A percentile compares a stretch with the other conserved stretches of the same genome.
phyloP scores from a whole-genome alignment of 2,113 vertebrate species.

The Tupaia tana region DNA sequence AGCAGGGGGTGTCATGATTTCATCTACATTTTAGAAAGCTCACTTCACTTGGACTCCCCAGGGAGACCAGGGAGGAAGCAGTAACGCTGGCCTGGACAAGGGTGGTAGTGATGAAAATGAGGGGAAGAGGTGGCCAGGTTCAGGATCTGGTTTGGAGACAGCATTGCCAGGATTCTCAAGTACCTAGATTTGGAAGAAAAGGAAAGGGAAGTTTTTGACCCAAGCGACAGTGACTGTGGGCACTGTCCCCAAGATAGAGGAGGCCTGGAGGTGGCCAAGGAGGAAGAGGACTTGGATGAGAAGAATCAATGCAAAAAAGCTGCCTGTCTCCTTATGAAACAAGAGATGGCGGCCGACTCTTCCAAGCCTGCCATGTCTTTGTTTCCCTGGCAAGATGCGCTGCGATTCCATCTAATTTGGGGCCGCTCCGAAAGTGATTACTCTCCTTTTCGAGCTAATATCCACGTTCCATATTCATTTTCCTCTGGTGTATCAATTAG shows the following conservation, averaged over 20 bases:
- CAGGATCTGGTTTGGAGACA: neutral
- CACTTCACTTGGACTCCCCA: accelerated
- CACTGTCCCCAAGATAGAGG: accelerated
- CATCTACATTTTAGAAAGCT: neutral
- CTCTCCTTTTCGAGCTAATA: slow-evolving; percentile 48
- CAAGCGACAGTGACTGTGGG: neutral
- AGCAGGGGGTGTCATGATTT: neutral
- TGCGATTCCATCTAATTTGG: neutral
- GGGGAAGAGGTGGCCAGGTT: neutral
- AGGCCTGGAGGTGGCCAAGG: neutral
- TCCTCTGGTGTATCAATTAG: slow-evolving; percentile 74
- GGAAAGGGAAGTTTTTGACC: neutral
- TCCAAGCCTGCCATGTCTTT: neutral
- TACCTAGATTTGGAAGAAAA: neutral
- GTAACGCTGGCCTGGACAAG: accelerated
- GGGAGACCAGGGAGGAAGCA: neutral
- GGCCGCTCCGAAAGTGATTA: neutral
- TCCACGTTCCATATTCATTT: slow-evolving; percentile 51
- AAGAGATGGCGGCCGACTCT: neutral
- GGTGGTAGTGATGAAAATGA: neutral
- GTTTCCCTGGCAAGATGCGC: neutral
- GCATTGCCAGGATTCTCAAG: neutral
- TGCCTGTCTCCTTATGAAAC: neutral
- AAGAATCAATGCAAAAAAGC: neutral
- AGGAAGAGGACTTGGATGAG: neutral